A percentile compares a stretch with the other conserved stretches of the same genome.
phyloP scores from a whole-genome alignment of 2,888 invertebrate genomes.

The Congeria kusceri region DNA sequence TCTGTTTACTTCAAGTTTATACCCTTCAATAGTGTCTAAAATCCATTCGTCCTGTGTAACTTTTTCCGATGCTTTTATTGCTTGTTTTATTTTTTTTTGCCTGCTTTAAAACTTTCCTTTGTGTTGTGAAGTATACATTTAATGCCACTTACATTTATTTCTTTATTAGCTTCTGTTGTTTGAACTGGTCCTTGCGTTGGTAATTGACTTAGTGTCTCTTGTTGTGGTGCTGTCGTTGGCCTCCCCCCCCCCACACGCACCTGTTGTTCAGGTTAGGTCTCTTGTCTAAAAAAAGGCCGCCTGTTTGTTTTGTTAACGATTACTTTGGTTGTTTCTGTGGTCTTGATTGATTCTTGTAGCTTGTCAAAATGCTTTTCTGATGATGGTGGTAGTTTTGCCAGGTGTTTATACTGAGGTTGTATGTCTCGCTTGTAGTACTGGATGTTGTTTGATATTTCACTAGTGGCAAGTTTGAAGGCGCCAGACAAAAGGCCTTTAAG shows the following conservation, averaged over 20 bases:
- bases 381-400: neutral
- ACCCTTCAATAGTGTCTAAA: conserved; percentile 12
- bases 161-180: neutral
- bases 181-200: neutral
- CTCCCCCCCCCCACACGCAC: neutral
- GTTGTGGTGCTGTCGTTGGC: neutral
- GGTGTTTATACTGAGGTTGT: neutral
- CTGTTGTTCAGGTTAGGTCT: no score
- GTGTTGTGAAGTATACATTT: neutral
- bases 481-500: neutral
- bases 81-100: neutral
- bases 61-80: conserved; percentile 3
- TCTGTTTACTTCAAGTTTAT: conserved; percentile 9
- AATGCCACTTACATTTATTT: no score
- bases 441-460: neutral
- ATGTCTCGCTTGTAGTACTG: conserved; percentile 4
- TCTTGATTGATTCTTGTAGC: conserved; percentile 4
- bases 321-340: neutral
- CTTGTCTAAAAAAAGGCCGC: conserved; percentile 20
- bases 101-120: conserved; percentile 14
- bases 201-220: neutral
- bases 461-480: conserved; percentile 15
- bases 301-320: neutral
- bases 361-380: conserved; percentile 16
- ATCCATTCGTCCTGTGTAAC: conserved; percentile 12